Evolutionary conservation across 2,888 invertebrate species (phyloP), one percentile per base, ranked within the genome.

Genomic region (Uloborus plumipes): DNA sequence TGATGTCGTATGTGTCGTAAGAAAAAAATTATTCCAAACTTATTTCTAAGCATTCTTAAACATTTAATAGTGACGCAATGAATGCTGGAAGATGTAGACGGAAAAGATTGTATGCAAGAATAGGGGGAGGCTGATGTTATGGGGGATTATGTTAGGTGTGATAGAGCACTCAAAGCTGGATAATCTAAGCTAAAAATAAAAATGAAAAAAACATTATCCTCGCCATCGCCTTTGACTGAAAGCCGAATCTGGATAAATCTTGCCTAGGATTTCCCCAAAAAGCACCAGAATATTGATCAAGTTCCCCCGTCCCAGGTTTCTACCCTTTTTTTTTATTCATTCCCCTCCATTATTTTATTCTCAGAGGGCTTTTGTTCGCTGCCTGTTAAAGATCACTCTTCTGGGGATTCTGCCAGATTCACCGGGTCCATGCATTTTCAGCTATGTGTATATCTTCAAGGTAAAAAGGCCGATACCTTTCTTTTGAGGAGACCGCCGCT

Each of bases 201-300:
- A n/a, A n/a, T n/a, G n/a, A 59, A 59, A 13, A 20, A 4, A 7
- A 2, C 13, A 20, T 20, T 59, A n/a, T 20, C 18, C 18, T 59
- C 59, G 13, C 20, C 15, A n/a, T 22, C 59, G 22, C 20, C n/a
- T 20, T 59, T 22, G n/a, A 22, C 22, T 20, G 59, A 59, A 22
- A 59, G 20, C 13, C 59, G 59, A 20, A 59, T 59, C 59, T 6
- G 59, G 59, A 59, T 59, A 20, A 59, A 59, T 59, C 22, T 59
- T 59, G 20, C 22, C 15, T 20, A 59, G 59, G 59, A 59, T 59
- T 22, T 59, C 22, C 22, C 59, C n/a, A 13, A 59, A 59, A n/a
- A 59, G 18, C 59, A n/a, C 59, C 59, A 59, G 59, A 59, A 59
- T 59, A 59, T 59, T 59, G 59, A 59, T 59, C 59, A 59, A 26